These are phyloP conservation scores for Aeoliscus strigatus DNA, from an alignment of 2,797 vertebrate species.

Conservation along the genomic window DNA sequence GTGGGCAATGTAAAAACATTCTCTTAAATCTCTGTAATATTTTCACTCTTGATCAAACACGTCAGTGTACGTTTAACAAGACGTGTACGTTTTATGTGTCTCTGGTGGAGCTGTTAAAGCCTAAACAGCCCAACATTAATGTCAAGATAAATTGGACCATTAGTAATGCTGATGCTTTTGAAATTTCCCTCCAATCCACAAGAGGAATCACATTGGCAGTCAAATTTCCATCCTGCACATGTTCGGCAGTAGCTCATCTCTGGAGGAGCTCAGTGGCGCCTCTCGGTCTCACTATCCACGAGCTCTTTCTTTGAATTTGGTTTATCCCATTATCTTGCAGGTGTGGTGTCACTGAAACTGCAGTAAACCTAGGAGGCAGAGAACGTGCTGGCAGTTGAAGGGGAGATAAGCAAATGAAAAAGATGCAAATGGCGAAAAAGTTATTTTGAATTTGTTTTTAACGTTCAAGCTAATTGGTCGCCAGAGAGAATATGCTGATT, in stretches of 20 bases:
- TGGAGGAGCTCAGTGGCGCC: slow-evolving; percentile 42
- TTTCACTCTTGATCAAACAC: too few species aligned
- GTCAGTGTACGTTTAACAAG: too few species aligned
- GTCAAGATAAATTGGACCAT: too few species aligned
- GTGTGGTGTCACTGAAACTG: slow-evolving; percentile 66
- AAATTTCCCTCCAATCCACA: too few species aligned
- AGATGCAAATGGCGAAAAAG: slow-evolving; percentile 68
- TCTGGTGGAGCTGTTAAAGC: too few species aligned
- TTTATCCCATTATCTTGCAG: slow-evolving; percentile 72
- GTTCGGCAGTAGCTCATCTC: slow-evolving; percentile 37
- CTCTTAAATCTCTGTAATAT: too few species aligned
- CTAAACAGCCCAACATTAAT: too few species aligned
- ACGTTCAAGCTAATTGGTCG: slow-evolving; percentile 67
- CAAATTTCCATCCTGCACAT: too few species aligned
- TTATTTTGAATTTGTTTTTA: slow-evolving; percentile 55
- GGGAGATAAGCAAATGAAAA: slow-evolving; percentile 72
- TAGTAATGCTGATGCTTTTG: too few species aligned
- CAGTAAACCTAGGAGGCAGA: slow-evolving; percentile 59
- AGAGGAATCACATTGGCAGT: too few species aligned
- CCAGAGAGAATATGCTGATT: slow-evolving; percentile 67
- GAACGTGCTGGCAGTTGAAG: slow-evolving; percentile 54
- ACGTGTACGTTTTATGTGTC: too few species aligned
- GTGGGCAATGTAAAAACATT: too few species aligned
- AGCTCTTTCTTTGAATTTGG: slow-evolving; percentile 59
- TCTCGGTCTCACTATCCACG: slow-evolving; percentile 41